phyloP scores from a whole-genome alignment of 2,797 vertebrate genomes.

The Prionace glauca region DNA sequence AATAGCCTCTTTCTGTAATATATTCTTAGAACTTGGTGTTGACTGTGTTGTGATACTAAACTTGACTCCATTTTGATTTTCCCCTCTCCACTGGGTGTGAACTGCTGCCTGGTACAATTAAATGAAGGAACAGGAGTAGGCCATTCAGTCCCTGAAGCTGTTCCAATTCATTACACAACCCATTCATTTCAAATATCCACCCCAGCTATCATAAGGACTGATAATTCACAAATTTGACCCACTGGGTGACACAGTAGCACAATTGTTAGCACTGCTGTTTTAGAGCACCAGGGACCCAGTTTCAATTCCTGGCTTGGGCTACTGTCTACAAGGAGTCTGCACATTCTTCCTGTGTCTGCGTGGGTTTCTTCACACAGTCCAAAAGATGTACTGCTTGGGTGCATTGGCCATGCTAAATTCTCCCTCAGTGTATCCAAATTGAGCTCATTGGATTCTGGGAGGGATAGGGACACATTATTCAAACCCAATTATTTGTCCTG shows the following conservation, averaged over 20 bases:
- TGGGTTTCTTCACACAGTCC: too few species aligned
- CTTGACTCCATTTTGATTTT: background rate
- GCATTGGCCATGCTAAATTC: too few species aligned
- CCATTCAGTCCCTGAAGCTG: background rate
- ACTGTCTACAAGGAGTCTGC: too few species aligned
- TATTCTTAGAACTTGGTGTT: background rate
- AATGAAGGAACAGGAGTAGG: background rate
- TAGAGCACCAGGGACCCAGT: too few species aligned
- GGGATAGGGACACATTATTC: background rate
- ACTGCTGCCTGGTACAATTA: background rate
- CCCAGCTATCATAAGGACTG: background rate
- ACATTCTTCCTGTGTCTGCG: too few species aligned
- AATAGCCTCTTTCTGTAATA: background rate
- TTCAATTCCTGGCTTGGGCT: too few species aligned
- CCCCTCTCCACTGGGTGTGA: background rate
- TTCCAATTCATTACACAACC: background rate
- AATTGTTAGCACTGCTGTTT: too few species aligned
- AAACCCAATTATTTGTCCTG: background rate
- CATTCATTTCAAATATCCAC: background rate
- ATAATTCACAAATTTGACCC: background rate
- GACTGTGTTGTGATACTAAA: background rate
- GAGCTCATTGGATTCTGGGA: background rate
- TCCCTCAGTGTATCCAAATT: too few species aligned
- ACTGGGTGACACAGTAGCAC: too few species aligned
- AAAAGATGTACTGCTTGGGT: too few species aligned